phyloP scores from a whole-genome alignment of 2,113 vertebrate genomes.

The Calonectris borealis region DNA sequence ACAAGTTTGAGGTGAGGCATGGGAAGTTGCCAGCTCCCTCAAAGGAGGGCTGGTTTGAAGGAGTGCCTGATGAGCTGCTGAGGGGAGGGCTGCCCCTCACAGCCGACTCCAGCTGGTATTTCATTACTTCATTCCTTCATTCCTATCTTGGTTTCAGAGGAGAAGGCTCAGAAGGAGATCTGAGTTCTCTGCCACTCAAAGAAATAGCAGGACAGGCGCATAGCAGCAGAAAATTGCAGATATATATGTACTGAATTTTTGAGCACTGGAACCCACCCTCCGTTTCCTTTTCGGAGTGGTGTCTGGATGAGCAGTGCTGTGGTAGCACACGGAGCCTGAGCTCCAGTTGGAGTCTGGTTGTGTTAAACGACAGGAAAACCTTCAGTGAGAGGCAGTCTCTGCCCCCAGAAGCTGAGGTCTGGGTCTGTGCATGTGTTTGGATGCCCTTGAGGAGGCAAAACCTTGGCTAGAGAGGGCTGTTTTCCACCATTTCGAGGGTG shows the following conservation, averaged over 20 bases:
- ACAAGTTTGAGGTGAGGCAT: background rate
- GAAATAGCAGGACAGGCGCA: background rate
- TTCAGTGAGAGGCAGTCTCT: background rate
- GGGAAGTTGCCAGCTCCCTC: background rate
- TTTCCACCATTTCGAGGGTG: accelerated
- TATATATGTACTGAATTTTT: background rate
- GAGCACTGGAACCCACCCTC: background rate
- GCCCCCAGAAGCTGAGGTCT: background rate
- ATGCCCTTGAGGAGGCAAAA: background rate
- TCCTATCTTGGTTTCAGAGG: background rate
- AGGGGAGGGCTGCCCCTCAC: background rate
- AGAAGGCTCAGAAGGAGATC: background rate
- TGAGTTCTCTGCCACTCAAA: background rate
- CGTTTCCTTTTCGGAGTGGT: background rate
- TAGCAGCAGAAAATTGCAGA: background rate
- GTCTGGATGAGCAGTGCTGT: background rate
- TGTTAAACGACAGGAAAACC: background rate
- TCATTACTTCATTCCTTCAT: background rate
- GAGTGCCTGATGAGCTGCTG: background rate
- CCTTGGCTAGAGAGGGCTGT: background rate
- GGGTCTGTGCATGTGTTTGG: background rate
- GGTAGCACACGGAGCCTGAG: background rate
- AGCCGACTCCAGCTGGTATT: background rate
- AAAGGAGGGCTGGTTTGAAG: background rate
- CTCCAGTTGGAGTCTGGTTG: background rate